phyloP scores from a whole-genome alignment of 2,888 invertebrate species.

The Drosophila colorata region DNA sequence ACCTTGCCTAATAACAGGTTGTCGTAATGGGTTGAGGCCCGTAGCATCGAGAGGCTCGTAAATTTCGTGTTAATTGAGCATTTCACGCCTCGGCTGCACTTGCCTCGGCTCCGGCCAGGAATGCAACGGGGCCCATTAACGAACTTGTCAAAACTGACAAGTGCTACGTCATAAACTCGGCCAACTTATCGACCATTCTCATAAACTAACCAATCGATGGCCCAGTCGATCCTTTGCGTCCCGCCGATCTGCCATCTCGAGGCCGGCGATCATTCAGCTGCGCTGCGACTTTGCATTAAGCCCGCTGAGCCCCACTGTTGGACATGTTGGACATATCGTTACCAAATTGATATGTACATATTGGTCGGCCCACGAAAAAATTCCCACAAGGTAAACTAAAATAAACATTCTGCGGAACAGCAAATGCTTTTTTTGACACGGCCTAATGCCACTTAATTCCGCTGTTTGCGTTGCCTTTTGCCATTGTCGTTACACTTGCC shows the following conservation, averaged over 20 bases:
- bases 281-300: constrained; percentile 38
- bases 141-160: constrained; percentile 83
- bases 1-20: constrained; percentile 73
- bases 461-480: constrained; percentile 38
- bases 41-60: constrained; percentile 64
- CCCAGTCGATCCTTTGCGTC: constrained; percentile 41
- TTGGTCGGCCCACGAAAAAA: constrained; percentile 5
- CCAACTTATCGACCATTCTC: constrained; percentile 73
- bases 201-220: constrained; percentile 58
- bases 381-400: constrained; percentile 49
- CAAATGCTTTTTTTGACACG: constrained; percentile 75
- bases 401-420: constrained; percentile 48
- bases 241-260: constrained; percentile 13
- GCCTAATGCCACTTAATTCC: constrained; percentile 68
- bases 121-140: constrained; percentile 67
- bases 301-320: constrained; percentile 40
- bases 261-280: constrained; percentile 15
- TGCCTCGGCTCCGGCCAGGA: constrained; percentile 28
- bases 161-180: constrained; percentile 79
- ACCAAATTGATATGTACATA: constrained; percentile 52
- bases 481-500: constrained; percentile 44
- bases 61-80: constrained; percentile 83
- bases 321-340: constrained; percentile 48
- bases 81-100: constrained; percentile 81
- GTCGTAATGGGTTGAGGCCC: constrained; percentile 59